Evolutionary conservation across 2,888 invertebrate genomes (phyloP), one percentile per base, ranked within the genome.

Genomic region (Ectemnius lituratus): DNA sequence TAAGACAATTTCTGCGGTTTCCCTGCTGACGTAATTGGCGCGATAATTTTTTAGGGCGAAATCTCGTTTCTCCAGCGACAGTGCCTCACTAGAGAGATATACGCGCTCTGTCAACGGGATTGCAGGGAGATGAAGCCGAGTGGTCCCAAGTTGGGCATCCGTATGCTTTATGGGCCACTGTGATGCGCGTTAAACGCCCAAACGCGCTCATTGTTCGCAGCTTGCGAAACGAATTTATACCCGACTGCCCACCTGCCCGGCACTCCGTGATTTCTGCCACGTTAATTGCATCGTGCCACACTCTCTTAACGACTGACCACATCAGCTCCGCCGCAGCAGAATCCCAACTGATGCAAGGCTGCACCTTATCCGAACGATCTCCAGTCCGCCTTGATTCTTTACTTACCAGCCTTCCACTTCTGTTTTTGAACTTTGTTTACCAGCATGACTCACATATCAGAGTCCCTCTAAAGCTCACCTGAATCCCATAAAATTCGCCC

Each of bases 161-260:
- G 71, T 45, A 74, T 75, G 69, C 57, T 80, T 82, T 78, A 83
- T 66, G 73, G 67, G 6, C 69, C 62, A 52, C 67, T 70, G 71
- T 82, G 74, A 73, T 61, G 74, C 74, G 45, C 65, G 69, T 75
- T 78, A 76, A 83, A 83, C 72, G 74, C 67, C 73, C 69, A 76
- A 80, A 73, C 74, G 70, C 69, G 67, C 69, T 74, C 67, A 83
- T 82, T 83, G 80, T 83, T 80, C 73, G 64, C 46, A 56, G 5
- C 61, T 76, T 78, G 57, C 80, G 78, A 76, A 75, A 76, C 75
- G 67, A 64, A 80, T 74, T 76, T 73, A 75, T 77, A 75, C 6
- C 75, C 28, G 70, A 67, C 65, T 70, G 74, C 80, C 78, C 73
- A 80, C 74, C 75, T 71, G 70, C 72, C 78, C 66, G 61, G 45